Base-by-base conservation (phyloP, 1,140 invertebrate species). In the Pantala flavescens region DNA sequence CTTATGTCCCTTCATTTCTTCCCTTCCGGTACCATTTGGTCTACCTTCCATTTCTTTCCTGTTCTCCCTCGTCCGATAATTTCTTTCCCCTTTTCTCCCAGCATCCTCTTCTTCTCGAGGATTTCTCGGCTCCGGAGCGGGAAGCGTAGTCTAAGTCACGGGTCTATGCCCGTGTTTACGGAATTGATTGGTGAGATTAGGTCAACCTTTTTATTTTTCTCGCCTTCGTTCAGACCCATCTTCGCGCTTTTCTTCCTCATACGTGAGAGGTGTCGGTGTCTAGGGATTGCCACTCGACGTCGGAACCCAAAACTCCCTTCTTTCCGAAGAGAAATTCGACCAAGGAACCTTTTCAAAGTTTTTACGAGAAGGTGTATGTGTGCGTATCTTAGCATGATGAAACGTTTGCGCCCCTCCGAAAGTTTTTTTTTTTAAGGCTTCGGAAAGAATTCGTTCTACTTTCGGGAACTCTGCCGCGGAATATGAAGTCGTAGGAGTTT, bases 161-260 rank as follows among this genome's bases (percentile, higher is more conserved):
- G 49, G 49, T 36, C 28, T 36, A 36, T 9, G 28, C 28, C 9
- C 49, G 49, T 63, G 49, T 63, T 63, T 63, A 63, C 49, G 49
- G 49, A 63, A 63, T 63, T 63, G 49, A 63, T 63, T 63, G 49
- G 49, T 63, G 49, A 63, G 49, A 63, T 63, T 63, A 63, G 49
- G 49, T 63, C 49, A 63, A 3, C 49, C 49, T 49, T 63, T 36
- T 36, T 36, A 36, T 36, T 36, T 36, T 36, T 36, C 28, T 36
- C 9, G 28, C 28, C 28, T 5, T 36, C 28, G 3, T 36, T 36
- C 28, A 36, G 28, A 63, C 49, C 49, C 5, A 16, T 63, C 49
- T 21, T 5, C 49, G 49, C 14, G 49, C n/a, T 21, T 63, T 63
- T 63, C 49, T 12, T 21, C 49, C 49, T 16, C n/a, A 19, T 63